phyloP scores from a whole-genome alignment of 2,797 vertebrate genomes.

The Sebastes vulpes region DNA sequence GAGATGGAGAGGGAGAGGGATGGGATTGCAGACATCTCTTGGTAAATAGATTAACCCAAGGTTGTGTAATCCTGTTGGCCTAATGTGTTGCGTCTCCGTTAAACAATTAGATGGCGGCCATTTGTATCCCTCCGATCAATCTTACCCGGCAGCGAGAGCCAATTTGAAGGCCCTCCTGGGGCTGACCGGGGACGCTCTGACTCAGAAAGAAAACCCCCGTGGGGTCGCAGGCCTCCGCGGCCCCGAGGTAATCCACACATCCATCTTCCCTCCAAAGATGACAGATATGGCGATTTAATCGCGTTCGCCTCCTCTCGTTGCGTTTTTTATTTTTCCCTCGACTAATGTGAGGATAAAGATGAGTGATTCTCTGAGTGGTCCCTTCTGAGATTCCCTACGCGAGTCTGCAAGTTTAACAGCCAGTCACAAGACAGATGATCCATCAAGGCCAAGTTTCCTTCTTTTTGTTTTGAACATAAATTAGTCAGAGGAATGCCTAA shows the following conservation, averaged over 20 bases:
- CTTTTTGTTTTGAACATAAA: constrained; percentile 6
- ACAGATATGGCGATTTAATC: constrained; percentile 86
- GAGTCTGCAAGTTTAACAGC: constrained; percentile 8
- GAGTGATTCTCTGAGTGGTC: constrained; percentile 73
- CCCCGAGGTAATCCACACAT: constrained; percentile 73
- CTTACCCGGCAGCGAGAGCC: constrained; percentile 78
- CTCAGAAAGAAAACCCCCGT: constrained; percentile 62
- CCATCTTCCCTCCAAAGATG: constrained; percentile 83
- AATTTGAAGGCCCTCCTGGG: constrained; percentile 81
- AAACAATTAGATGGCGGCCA: constrained; percentile 84
- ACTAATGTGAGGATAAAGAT: constrained; percentile 83
- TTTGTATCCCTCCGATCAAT: constrained; percentile 87
- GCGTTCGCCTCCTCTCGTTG: constrained; percentile 74
- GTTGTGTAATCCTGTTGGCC: constrained; percentile 86
- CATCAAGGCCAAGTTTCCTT: constrained; percentile 13
- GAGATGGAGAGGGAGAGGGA: constrained; percentile 71
- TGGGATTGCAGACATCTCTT: constrained; percentile 77
- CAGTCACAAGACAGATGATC: constrained; percentile 20
- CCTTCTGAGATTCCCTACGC: constrained; percentile 30
- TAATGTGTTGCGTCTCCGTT: constrained; percentile 86
- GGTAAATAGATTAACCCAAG: constrained; percentile 85
- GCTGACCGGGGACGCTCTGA: constrained; percentile 52
- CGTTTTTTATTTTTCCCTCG: constrained; percentile 64
- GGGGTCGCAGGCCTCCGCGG: constrained; percentile 67
- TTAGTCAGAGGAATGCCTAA: background rate